Percentiles rank a stretch among this genome's conserved stretches.
These are phyloP conservation scores for Strigamia maritima DNA, from an alignment of 2,888 invertebrate species.

Conservation along the genomic window DNA sequence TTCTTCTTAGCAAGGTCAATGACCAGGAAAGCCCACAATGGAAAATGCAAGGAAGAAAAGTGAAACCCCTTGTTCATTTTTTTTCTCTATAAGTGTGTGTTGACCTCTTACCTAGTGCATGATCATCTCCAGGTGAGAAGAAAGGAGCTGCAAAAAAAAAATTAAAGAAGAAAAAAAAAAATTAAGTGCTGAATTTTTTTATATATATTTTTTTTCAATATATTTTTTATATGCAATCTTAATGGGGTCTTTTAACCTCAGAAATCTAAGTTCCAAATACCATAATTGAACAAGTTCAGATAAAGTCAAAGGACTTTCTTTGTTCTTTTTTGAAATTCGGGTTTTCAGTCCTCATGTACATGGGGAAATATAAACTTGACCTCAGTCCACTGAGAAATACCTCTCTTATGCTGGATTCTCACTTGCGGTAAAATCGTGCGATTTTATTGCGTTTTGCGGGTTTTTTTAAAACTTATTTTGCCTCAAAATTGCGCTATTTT, in stretches of 20 bases:
- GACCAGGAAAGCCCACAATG: conserved; percentile 29
- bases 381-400: too few species aligned
- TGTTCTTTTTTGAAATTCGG: too few species aligned
- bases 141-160: conserved; percentile 65
- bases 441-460: too few species aligned
- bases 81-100: neutral
- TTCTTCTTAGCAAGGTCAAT: neutral
- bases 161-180: conserved; percentile 44
- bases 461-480: too few species aligned
- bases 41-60: conserved; percentile 22
- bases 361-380: too few species aligned
- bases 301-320: too few species aligned
- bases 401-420: too few species aligned
- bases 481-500: too few species aligned
- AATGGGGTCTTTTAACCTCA: neutral
- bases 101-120: conserved; percentile 31
- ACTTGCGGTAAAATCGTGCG: too few species aligned
- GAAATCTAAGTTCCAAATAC: neutral
- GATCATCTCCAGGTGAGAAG: conserved; percentile 46
- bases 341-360: too few species aligned
- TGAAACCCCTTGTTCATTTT: neutral
- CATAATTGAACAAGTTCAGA: neutral
- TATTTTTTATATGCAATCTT: neutral
- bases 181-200: too few species aligned
- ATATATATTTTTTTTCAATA: too few species aligned